phyloP scores from a whole-genome alignment of 2,797 vertebrate genomes.

The Melanotaenia trifasciata region DNA sequence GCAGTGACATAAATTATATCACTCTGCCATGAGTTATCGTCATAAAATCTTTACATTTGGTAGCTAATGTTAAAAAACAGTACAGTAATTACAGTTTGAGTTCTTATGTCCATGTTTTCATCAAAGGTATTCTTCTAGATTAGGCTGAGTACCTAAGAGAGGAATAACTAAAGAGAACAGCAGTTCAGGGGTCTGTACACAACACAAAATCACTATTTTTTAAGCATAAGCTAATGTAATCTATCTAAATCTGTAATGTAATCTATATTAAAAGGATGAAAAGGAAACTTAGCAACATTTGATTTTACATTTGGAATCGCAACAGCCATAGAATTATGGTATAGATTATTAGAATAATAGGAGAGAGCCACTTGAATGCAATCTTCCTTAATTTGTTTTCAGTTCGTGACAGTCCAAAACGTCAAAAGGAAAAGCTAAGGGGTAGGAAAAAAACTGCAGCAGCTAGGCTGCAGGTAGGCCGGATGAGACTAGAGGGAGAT shows the following conservation, averaged over 20 bases:
- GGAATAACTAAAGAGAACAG: neutral
- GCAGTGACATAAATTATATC: neutral
- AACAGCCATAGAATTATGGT: neutral
- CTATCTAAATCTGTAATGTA: too few species aligned
- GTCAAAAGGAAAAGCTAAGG: constrained; percentile 11
- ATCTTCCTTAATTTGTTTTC: neutral
- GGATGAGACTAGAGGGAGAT: constrained; percentile 14
- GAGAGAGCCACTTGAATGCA: neutral
- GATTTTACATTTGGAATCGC: neutral
- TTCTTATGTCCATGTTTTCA: neutral
- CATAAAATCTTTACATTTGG: neutral
- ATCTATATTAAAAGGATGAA: too few species aligned
- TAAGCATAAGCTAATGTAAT: neutral
- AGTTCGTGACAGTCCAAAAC: neutral
- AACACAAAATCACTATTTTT: neutral
- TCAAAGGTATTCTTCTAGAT: neutral
- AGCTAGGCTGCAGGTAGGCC: neutral
- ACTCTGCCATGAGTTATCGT: too few species aligned
- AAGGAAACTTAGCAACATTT: neutral
- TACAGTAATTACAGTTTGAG: neutral
- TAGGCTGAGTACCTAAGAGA: neutral
- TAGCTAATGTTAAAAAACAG: neutral
- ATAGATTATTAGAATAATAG: neutral
- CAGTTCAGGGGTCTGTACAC: neutral
- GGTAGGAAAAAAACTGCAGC: too few species aligned